Base-by-base conservation (phyloP, 1,140 invertebrate species). In the Zelostemma sp. region DNA sequence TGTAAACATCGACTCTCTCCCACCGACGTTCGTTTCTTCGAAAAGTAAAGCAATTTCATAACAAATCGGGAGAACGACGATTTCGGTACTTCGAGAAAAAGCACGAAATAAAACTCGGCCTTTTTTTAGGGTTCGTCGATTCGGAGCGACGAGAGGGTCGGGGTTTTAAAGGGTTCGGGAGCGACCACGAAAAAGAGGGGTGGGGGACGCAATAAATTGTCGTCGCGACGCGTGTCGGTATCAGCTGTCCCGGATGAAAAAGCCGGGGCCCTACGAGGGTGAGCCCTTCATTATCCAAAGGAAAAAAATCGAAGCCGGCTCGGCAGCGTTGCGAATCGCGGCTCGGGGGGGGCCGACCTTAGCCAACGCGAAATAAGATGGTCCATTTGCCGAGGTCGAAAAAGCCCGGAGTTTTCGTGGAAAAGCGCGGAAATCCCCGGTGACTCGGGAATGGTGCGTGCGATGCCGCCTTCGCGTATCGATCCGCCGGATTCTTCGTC, bases 221-320 rank as follows among this genome's bases (percentile, higher is more conserved):
- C 57, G 50, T 65, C 67, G 47, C 64, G 66, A 70, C 57, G 64
- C 67, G 65, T 64, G 61, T 67, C 57, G 38, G 57, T 74, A 80
- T 81, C 81, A 82, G 81, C 81, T 83, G 81, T 80, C 80, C 70
- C 57, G 67, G 11, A 61, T 64, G 50, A 49, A 65, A 72, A 65
- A 35, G 57, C 58, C 59, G 61, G 19, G n/a, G n/a, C n/a, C n/a
- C n/a, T n/a, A n/a, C n/a, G n/a, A 46, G 43, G 43, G 43, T 19
- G 16, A 19, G 11, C 6, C 35, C 49, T 25, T 19, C 45, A 14
- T 21, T 68, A 68, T 62, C 65, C 55, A 59, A 62, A 25, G 58
- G n/a, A n/a, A n/a, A 38, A 5, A 41, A 41, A 58, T 65, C 62
- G 31, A 68, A 47, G 38, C 31, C 45, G 33, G 17, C 58, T 57